phyloP scores from a whole-genome alignment of 2,888 invertebrate species.

The Dasysyrphus albostriatus region DNA sequence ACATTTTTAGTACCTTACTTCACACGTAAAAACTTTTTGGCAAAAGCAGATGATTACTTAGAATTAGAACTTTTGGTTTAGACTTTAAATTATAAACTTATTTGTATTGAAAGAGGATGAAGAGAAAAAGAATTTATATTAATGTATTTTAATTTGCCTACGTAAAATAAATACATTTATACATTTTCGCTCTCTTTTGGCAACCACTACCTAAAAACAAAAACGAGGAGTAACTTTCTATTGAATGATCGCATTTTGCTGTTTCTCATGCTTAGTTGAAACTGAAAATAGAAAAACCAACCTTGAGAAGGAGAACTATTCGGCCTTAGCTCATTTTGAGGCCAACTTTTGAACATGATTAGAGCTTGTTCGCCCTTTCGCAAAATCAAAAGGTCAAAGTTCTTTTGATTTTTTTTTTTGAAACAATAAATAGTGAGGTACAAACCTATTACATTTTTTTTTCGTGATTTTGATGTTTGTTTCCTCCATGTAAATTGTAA shows the following conservation, averaged over 20 bases:
- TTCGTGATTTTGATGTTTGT: too few relatives aligned
- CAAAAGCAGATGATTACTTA: background rate
- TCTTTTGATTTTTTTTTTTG: too few relatives aligned
- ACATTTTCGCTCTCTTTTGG: slow-evolving; percentile 15
- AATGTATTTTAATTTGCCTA: background rate
- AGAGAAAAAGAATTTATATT: background rate
- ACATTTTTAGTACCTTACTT: too few relatives aligned
- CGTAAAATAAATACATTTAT: slow-evolving; percentile 1
- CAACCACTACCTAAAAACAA: background rate
- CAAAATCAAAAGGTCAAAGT: slow-evolving; percentile 18
- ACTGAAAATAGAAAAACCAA: slow-evolving; percentile 36
- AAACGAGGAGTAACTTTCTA: slow-evolving; percentile 11
- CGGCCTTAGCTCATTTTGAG: slow-evolving; percentile 42
- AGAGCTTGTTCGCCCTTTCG: slow-evolving; percentile 13
- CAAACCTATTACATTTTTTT: background rate
- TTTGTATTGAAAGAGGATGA: background rate
- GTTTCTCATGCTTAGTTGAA: background rate
- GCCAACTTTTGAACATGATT: slow-evolving; percentile 1
- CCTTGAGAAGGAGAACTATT: slow-evolving; percentile 51
- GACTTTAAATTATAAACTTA: background rate
- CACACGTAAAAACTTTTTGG: background rate
- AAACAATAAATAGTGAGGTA: too few relatives aligned
- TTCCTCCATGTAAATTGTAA: too few relatives aligned
- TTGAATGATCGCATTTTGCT: slow-evolving; percentile 5
- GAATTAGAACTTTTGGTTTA: background rate